These are phyloP conservation scores for Tanypteryx hageni DNA, from an alignment of 2,888 invertebrate genomes.

Conservation along the genomic window DNA sequence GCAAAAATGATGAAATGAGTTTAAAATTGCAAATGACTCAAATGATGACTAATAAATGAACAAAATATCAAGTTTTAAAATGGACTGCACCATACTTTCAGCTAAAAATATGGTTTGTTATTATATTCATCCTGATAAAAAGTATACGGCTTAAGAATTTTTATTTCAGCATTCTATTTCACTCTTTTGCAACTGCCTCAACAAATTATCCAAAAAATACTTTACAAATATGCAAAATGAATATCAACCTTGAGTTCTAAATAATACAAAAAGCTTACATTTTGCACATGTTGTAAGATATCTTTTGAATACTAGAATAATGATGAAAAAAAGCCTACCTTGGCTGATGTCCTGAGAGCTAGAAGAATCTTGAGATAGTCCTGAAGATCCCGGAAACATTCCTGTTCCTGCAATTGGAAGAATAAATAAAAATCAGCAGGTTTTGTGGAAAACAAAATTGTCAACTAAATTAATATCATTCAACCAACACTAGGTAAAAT, in stretches of 20 bases:
- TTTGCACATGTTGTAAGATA: constrained; percentile 43
- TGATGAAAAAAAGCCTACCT: constrained; percentile 66
- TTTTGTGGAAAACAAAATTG: not conserved
- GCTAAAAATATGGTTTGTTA: too few relatives aligned
- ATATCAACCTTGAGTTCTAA: not conserved
- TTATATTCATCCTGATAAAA: too few relatives aligned
- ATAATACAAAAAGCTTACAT: not conserved
- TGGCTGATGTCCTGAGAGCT: constrained; percentile 68
- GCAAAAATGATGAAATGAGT: not conserved
- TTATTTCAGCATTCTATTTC: not conserved
- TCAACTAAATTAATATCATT: not conserved
- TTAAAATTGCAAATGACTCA: not conserved
- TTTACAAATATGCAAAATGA: not conserved
- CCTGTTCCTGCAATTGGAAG: constrained; percentile 46
- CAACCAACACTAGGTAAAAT: too few relatives aligned
- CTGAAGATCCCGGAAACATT: constrained; percentile 66
- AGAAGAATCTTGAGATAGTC: constrained; percentile 67
- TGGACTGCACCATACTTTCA: too few relatives aligned
- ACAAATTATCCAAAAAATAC: constrained; percentile 18
- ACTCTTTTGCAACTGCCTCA: not conserved
- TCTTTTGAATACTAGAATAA: constrained; percentile 20
- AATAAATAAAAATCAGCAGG: not conserved
- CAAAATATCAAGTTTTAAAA: not conserved
- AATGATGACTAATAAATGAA: not conserved
- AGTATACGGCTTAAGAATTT: too few relatives aligned